Evolutionary conservation across 1,140 invertebrate genomes (phyloP).

Genomic region (Diprion similis): DNA sequence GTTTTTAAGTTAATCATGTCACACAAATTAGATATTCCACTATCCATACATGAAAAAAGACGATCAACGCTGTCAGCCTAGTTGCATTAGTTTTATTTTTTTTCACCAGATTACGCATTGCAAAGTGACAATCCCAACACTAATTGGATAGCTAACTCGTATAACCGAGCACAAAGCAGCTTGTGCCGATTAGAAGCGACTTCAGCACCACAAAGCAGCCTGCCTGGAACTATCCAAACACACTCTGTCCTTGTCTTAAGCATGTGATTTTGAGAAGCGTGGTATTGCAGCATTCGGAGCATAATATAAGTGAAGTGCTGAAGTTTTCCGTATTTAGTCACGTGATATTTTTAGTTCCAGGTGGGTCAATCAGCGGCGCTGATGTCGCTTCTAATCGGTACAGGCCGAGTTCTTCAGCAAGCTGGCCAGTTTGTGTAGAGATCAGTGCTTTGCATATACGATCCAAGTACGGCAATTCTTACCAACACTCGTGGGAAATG

Average conservation of each 20-base stretch:
- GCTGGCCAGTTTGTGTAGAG: not conserved
- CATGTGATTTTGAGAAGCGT: not conserved
- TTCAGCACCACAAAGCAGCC: not conserved
- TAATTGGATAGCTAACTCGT: too few relatives aligned
- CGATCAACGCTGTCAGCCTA: too few relatives aligned
- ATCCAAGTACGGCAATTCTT: too few relatives aligned
- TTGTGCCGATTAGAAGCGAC: not conserved
- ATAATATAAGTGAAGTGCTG: not conserved
- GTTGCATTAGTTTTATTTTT: too few relatives aligned
- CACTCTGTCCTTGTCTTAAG: not conserved
- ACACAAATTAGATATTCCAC: too few relatives aligned
- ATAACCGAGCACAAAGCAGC: not conserved
- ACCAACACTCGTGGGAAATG: too few relatives aligned
- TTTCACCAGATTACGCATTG: too few relatives aligned
- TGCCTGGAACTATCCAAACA: not conserved
- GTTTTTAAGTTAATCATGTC: too few relatives aligned
- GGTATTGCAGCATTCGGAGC: not conserved
- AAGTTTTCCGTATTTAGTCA: not conserved
- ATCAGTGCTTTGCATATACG: too few relatives aligned
- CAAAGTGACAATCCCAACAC: too few relatives aligned
- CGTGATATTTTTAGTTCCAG: not conserved
- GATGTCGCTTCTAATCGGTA: not conserved
- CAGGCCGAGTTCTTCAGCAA: not conserved
- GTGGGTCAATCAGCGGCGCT: not conserved
- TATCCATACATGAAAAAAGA: too few relatives aligned